phyloP scores from a whole-genome alignment of 1,140 invertebrate genomes.

The Aphidius gifuensis region DNA sequence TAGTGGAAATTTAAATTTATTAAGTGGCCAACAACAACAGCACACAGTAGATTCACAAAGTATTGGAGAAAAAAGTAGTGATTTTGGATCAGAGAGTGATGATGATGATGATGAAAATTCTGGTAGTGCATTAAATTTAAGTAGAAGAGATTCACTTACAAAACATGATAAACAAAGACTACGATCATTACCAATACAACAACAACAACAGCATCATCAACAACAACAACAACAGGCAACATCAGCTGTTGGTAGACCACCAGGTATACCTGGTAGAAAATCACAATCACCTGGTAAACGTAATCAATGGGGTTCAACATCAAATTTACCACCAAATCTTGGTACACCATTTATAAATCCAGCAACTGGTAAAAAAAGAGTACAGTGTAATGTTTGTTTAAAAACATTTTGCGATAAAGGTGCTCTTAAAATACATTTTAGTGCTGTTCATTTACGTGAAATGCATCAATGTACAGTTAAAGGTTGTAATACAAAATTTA shows the following conservation, averaged over 20 bases:
- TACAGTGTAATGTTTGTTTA: constrained; percentile 96
- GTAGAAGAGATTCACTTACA: constrained; percentile 44
- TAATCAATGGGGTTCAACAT: constrained; percentile 75
- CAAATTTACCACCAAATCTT: constrained; percentile 75
- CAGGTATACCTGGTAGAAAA: constrained; percentile 66
- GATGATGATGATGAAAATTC: constrained; percentile 66
- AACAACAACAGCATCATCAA: not conserved
- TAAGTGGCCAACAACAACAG: constrained; percentile 25
- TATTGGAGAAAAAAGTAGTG: constrained; percentile 49
- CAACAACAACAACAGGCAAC: constrained; percentile 26
- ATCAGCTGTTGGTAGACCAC: constrained; percentile 46
- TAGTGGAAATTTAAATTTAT: constrained; percentile 23
- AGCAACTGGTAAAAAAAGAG: constrained; percentile 90
- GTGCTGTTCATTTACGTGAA: constrained; percentile 95
- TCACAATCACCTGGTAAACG: constrained; percentile 85
- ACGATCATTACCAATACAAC: constrained; percentile 43
- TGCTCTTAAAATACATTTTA: constrained; percentile 98
- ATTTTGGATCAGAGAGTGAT: constrained; percentile 63
- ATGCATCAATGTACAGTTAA: constrained; percentile 99
- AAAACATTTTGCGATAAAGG: constrained; percentile 99
- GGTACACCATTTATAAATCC: constrained; percentile 90
- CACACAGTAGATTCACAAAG: constrained; percentile 33
- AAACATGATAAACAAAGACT: constrained; percentile 53
- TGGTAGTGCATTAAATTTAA: constrained; percentile 68
- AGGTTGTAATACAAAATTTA: constrained; percentile 99